Evolutionary conservation across 2,797 vertebrate genomes (phyloP), one percentile per base, ranked within the genome.

Genomic region (Ispidina picta): DNA sequence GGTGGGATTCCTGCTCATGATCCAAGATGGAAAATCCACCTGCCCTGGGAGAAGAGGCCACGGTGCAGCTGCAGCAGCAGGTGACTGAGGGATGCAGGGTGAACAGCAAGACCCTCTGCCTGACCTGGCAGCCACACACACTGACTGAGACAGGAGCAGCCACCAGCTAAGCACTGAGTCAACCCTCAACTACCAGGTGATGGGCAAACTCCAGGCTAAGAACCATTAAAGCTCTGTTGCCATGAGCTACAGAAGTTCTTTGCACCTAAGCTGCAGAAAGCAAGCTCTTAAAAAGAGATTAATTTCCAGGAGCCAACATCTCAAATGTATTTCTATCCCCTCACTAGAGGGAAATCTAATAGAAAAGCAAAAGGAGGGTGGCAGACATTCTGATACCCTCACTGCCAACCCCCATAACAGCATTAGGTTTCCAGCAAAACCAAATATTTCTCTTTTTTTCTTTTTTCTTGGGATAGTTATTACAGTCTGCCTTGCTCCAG

Each of bases 281-380:
- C 12, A 21, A 26, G 37, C 31, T 91, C 48, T 58, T 19, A 66
- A 83, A 80, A 44, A 58, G n/a, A 66, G 29, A 87, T 46, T 87
- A 54, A 87, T 87, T 91, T 71, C 86, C 52, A 88, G 82, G 51
- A 90, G 20, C 51, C 81, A 58, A 83, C 20, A 29, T 6, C 41
- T 12, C 31, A 55, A 82, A 73, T 48, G 0, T 55, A 72, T 84
- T 86, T 29, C 48, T 49, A 63, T 14, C 37, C 43, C 86, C 46
- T 73, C 26, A 59, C 58, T 56, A 21, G 66, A 51, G 29, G 29
- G 52, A 88, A 94, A 93, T 78, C 64, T 56, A 85, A 90, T 78
- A 79, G 43, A 70, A 28, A 81, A 83, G 76, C 23, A 23, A 70
- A 52, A 37, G 48, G 11, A 20, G 29, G 39, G 46, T 18, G 33